A percentile compares a stretch with the other conserved stretches of the same genome.
These are phyloP conservation scores for Cecidostiba fungosa DNA, from an alignment of 2,888 invertebrate genomes.

Conservation along the genomic window DNA sequence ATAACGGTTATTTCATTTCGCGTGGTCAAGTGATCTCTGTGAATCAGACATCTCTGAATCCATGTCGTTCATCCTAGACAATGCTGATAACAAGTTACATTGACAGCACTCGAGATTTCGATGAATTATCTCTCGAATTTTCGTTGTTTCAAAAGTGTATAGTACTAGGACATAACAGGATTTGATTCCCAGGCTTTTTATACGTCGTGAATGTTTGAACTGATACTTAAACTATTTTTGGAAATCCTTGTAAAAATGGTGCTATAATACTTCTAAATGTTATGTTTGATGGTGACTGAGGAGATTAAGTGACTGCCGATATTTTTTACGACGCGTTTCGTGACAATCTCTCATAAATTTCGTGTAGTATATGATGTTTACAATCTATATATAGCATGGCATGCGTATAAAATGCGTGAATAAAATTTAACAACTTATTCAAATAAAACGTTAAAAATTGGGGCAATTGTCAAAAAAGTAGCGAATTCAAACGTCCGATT, in stretches of 20 bases:
- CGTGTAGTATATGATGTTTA: not conserved
- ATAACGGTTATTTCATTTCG: not conserved
- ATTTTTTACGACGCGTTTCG: not conserved
- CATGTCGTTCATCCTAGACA: not conserved
- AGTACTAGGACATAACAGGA: no score
- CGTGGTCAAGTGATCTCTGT: not conserved
- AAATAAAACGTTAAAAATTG: no score
- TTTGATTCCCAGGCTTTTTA: no score
- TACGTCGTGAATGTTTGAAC: no score
- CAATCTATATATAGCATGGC: no score
- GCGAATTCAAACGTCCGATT: no score
- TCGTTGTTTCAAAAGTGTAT: not conserved
- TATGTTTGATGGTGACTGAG: not conserved
- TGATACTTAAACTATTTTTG: no score
- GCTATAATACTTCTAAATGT: no score
- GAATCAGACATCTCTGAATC: not conserved
- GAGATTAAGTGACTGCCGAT: not conserved
- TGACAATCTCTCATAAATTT: conserved; percentile 1
- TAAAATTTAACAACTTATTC: no score
- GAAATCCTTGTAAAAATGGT: no score
- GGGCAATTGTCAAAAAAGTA: no score
- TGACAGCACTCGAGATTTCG: not conserved
- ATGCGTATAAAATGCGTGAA: no score
- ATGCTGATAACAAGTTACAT: not conserved
- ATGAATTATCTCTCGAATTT: not conserved